Conservation (phyloP, 2,113 vertebrate species). For the Chaetops frenatus region DNA sequence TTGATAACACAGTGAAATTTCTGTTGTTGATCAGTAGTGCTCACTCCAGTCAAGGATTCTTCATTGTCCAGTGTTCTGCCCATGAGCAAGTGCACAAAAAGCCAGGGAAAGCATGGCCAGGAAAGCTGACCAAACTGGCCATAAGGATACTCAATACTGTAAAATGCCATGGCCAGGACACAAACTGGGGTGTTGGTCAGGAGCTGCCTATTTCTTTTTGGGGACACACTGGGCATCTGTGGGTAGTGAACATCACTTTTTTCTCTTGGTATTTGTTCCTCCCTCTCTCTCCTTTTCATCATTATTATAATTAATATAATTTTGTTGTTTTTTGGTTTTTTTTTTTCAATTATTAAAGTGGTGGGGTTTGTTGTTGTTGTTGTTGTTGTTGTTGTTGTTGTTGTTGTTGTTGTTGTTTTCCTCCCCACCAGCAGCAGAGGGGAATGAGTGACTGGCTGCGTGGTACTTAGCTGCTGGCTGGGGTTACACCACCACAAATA, state of each 20-base stretch:
- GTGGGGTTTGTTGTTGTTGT: too few species aligned
- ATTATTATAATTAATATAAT: too few species aligned
- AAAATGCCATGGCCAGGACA: background rate
- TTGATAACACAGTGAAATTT: background rate
- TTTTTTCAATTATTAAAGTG: background rate
- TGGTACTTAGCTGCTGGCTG: background rate
- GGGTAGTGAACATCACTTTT: too few species aligned
- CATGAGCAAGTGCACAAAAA: background rate
- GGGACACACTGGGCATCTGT: fast-evolving
- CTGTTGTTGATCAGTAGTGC: background rate
- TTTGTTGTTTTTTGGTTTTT: background rate
- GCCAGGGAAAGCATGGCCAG: background rate
- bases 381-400: too few species aligned
- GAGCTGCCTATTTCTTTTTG: background rate
- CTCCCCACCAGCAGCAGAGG: background rate
- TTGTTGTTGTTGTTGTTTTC: too few species aligned
- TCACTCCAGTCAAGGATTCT: background rate
- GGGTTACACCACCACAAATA: background rate
- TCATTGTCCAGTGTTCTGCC: background rate
- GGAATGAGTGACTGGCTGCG: background rate
- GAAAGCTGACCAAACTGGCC: background rate
- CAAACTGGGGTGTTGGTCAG: background rate
- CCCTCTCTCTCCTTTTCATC: background rate
- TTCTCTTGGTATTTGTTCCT: background rate
- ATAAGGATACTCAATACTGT: background rate